phyloP scores from a whole-genome alignment of 1,140 invertebrate species.

The Whitmania pigra region DNA sequence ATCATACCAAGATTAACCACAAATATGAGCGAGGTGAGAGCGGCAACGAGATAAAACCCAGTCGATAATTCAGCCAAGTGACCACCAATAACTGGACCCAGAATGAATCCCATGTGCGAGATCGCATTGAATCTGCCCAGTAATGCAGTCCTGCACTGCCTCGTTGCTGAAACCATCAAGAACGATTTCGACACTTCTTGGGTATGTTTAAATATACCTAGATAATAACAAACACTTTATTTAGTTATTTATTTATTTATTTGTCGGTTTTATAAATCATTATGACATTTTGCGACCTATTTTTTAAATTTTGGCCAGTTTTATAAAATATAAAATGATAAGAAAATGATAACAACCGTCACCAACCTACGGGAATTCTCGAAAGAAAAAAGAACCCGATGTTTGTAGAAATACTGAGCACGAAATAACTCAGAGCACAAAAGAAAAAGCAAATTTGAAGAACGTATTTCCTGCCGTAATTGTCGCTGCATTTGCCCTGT shows the following conservation, averaged over 20 bases:
- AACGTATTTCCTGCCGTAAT: conserved; percentile 32
- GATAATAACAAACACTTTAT: conserved; percentile 9
- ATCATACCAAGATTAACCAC: conserved; percentile 27
- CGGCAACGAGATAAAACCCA: conserved; percentile 34
- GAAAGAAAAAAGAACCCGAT: conserved; percentile 31
- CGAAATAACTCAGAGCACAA: conserved; percentile 34
- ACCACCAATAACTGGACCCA: conserved; percentile 57
- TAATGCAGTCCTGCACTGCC: conserved; percentile 46
- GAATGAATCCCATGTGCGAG: conserved; percentile 54
- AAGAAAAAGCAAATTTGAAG: conserved; percentile 34
- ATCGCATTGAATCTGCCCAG: conserved; percentile 55
- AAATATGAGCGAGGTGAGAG: conserved; percentile 32
- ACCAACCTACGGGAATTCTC: conserved; percentile 36
- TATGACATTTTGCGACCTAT: no score
- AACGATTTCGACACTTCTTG: conserved; percentile 55
- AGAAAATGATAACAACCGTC: no score
- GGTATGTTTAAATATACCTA: conserved; percentile 60
- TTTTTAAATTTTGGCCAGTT: no score
- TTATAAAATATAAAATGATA: no score
- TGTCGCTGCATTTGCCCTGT: conserved; percentile 45
- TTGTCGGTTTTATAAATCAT: neutral
- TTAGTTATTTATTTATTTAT: neutral
- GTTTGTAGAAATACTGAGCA: conserved; percentile 32
- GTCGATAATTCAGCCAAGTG: conserved; percentile 47
- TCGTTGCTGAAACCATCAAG: conserved; percentile 50